Base-by-base conservation (phyloP, 2,797 vertebrate genomes). In the Anguilla pacifica region DNA sequence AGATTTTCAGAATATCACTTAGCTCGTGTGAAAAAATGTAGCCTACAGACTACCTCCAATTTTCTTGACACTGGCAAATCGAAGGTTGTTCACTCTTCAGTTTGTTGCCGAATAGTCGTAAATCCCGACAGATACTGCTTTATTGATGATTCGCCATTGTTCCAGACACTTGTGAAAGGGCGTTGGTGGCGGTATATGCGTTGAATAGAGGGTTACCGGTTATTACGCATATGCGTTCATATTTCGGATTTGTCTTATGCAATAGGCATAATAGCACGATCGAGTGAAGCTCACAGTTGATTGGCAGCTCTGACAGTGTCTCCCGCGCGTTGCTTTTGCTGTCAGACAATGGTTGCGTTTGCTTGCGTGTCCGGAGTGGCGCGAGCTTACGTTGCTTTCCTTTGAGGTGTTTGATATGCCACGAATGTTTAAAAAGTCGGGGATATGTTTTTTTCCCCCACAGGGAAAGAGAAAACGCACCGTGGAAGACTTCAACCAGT, bases 401-500 rank as follows among this genome's bases (percentile, higher is more conserved):
- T 28, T 55, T 57, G 13, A 7, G 79, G 79, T 51, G 79, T 25
- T 13, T 49, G 43, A n/a, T 35, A 25, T 25, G 79, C 25, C 79
- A 49, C 22, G 79, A 82, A n/a, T 82, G 79, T 49, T 74, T 82
- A 10, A 49, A 82, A 10, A 25, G 2, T 55, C 11, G 17, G 28
- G 31, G 7, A 84, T 53, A 84, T 15, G 57, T 53, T 86, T 88
- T 86, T n/a, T 61, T 79, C 87, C 43, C 57, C 49, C 83, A 87
- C 86, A 91, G 90, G 86, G 81, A 86, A 90, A 90, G 74, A 91
- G 90, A 59, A 90, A 92, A 79, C 90, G 92, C 59, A 92, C 92
- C 0, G 91, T 92, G 43, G 92, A 92, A 88, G 92, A 93, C 86
- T 92, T 92, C 84, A 93, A 92, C 70, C 91, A 93, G 86, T 93